Percentiles rank a stretch among this genome's conserved stretches.
Evolutionary conservation across 2,797 vertebrate genomes (phyloP).

Genomic region (Phataginus tricuspis): DNA sequence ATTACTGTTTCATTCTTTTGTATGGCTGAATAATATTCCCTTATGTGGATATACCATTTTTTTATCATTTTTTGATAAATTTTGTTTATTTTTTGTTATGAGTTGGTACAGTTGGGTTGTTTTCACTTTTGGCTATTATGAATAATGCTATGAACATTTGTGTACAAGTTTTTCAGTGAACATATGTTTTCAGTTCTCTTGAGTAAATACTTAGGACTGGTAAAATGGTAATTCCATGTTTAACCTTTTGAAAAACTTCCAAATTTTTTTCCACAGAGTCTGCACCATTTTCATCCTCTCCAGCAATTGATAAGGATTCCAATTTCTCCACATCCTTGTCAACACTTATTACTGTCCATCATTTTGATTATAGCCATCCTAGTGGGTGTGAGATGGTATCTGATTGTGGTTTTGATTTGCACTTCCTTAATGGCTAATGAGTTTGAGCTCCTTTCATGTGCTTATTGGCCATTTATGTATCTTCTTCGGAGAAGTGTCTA

Average conservation of each 20-base stretch:
- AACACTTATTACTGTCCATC: not conserved
- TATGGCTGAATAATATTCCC: not conserved
- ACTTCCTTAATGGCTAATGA: slow-evolving; percentile 2
- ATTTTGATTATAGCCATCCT: not conserved
- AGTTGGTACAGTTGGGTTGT: not conserved
- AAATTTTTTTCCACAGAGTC: not conserved
- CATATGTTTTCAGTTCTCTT: not conserved
- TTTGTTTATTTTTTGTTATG: not conserved
- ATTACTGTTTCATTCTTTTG: not conserved
- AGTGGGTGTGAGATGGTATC: not conserved
- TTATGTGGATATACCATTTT: not conserved
- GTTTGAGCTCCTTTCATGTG: not conserved
- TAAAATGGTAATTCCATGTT: not conserved
- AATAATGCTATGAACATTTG: not conserved
- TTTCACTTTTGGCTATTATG: not conserved
- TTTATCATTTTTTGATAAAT: not conserved
- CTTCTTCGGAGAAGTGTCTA: not conserved
- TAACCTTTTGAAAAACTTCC: not conserved
- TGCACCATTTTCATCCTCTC: not conserved
- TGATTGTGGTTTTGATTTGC: not conserved
- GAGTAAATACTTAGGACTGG: not conserved
- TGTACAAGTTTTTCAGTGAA: not conserved
- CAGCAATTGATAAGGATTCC: not conserved
- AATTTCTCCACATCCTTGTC: not conserved
- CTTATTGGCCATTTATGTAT: not conserved